Conservation (phyloP, 1,140 invertebrate genomes). For the Orchestia grillus region DNA sequence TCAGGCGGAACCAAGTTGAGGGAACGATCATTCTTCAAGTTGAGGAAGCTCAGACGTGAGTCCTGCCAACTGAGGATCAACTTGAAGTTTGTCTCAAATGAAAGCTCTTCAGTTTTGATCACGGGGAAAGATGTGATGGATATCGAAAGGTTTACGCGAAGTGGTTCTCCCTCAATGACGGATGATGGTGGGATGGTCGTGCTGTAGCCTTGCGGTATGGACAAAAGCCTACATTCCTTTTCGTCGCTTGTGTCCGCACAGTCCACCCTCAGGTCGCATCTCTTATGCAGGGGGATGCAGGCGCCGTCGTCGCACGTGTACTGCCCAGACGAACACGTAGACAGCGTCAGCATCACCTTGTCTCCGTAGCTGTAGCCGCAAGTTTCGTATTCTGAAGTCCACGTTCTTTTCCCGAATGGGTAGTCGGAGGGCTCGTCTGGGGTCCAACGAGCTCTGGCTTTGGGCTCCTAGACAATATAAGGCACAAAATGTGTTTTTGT, state of each 20-base stretch:
- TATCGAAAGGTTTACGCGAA: conserved; percentile 59
- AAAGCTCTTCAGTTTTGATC: conserved; percentile 63
- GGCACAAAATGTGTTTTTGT: background rate
- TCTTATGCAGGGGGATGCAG: conserved; percentile 84
- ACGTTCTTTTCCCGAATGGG: conserved; percentile 47
- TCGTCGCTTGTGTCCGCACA: conserved; percentile 92
- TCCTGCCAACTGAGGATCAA: conserved; percentile 63
- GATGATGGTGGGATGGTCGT: conserved; percentile 63
- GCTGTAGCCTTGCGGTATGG: conserved; percentile 61
- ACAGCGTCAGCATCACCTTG: conserved; percentile 60
- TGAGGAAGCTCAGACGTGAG: conserved; percentile 60
- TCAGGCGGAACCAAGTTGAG: conserved; percentile 62
- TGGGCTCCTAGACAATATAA: background rate
- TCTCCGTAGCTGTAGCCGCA: conserved; percentile 44
- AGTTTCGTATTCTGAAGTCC: conserved; percentile 8
- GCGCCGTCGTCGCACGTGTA: conserved; percentile 92
- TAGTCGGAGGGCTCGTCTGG: conserved; percentile 24
- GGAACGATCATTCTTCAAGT: conserved; percentile 64
- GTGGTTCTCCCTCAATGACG: background rate
- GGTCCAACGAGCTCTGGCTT: background rate
- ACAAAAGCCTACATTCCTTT: conserved; percentile 78
- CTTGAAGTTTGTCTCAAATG: conserved; percentile 56
- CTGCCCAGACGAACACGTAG: conserved; percentile 80
- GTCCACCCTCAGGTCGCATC: conserved; percentile 86
- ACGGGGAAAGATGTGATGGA: conserved; percentile 63